Evolutionary conservation across 2,888 invertebrate genomes (phyloP).

Genomic region (Tanytarsus gracilentus): DNA sequence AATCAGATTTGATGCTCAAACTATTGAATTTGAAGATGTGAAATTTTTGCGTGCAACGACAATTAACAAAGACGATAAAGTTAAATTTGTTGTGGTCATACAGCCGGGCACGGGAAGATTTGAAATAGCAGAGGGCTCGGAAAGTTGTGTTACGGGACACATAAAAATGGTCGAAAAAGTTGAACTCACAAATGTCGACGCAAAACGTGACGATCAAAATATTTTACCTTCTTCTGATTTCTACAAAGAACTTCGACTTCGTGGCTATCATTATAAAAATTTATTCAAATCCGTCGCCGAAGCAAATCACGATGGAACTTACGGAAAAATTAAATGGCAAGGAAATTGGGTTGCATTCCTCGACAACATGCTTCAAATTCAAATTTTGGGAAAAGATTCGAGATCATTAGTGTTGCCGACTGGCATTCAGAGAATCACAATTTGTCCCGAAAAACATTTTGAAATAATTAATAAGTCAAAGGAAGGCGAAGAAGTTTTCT

Average conservation of each 20-base stretch:
- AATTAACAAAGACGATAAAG: conserved; percentile 53
- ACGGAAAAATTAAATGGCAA: conserved; percentile 61
- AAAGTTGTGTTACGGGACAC: conserved; percentile 55
- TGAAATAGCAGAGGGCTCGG: conserved; percentile 50
- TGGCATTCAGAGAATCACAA: conserved; percentile 53
- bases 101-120: conserved; percentile 48
- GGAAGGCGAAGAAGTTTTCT: not conserved
- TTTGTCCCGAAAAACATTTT: conserved; percentile 52
- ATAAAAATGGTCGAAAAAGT: conserved; percentile 46
- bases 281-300: conserved; percentile 50
- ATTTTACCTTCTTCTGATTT: conserved; percentile 48
- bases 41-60: conserved; percentile 75
- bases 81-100: conserved; percentile 48
- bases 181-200: conserved; percentile 34
- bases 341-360: conserved; percentile 74
- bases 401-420: conserved; percentile 62
- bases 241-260: conserved; percentile 53
- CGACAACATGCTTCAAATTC: conserved; percentile 73
- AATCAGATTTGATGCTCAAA: conserved; percentile 56
- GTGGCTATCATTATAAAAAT: conserved; percentile 50
- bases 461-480: conserved; percentile 37
- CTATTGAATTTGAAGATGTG: conserved; percentile 77
- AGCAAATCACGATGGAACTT: conserved; percentile 50
- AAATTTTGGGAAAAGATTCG: conserved; percentile 54
- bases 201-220: conserved; percentile 33